Conservation (phyloP, 2,888 invertebrate genomes). For the Itoplectis maculator region DNA sequence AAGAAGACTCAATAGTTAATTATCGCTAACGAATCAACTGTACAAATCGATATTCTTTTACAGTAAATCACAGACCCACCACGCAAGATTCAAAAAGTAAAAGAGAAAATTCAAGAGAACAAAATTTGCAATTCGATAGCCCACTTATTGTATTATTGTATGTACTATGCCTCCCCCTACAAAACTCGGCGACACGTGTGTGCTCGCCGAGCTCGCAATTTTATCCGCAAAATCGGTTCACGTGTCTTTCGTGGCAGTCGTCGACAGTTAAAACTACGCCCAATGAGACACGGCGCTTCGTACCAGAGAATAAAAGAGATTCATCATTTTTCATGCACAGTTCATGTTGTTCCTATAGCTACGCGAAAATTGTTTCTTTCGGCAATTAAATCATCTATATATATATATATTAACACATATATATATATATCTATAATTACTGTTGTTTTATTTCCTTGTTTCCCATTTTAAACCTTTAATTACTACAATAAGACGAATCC, state of each 20-base stretch:
- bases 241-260: conserved; percentile 51
- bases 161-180: conserved; percentile 4
- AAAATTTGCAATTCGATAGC: conserved; percentile 51
- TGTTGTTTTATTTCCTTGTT: conserved; percentile 17
- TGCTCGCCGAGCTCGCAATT: conserved; percentile 47
- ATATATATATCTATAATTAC: conserved; percentile 67
- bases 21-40: conserved; percentile 83
- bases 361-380: conserved; percentile 81
- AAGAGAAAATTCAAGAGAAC: conserved; percentile 15
- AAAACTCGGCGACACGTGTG: conserved; percentile 27
- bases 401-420: conserved; percentile 71
- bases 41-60: conserved; percentile 85
- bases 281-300: conserved; percentile 45
- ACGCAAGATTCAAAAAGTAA: conserved; percentile 65
- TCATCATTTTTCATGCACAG: conserved; percentile 79
- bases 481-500: too few relatives aligned
- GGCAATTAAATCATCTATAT: conserved; percentile 80
- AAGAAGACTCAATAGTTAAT: conserved; percentile 84
- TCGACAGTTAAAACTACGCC: conserved; percentile 27
- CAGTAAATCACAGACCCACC: conserved; percentile 75
- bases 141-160: conserved; percentile 42
- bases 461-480: not conserved
- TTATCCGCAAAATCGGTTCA: conserved; percentile 44
- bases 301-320: conserved; percentile 65
- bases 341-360: conserved; percentile 83